Evolutionary conservation across 2,888 invertebrate genomes (phyloP).

Genomic region (Copidosoma aretas): DNA sequence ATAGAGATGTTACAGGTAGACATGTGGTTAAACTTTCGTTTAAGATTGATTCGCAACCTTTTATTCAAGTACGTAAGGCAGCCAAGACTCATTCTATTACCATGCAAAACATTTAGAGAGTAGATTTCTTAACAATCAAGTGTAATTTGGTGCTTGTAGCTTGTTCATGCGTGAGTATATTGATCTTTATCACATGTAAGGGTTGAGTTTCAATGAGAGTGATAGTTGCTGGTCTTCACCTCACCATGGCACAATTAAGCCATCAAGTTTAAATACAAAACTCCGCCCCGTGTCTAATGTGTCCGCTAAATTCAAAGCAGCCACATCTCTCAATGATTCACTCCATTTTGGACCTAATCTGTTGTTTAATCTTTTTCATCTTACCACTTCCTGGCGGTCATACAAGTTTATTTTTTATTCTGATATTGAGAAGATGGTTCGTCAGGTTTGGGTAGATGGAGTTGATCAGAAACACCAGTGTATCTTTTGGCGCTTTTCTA

Average conservation of each 20-base stretch:
- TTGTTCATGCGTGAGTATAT: background rate
- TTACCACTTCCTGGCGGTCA: background rate
- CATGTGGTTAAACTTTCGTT: background rate
- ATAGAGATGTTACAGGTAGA: background rate
- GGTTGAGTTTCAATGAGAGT: background rate
- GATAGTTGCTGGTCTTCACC: background rate
- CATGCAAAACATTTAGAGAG: background rate
- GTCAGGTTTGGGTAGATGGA: background rate
- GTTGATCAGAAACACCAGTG: background rate
- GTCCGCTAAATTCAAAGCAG: background rate
- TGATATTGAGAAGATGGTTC: background rate
- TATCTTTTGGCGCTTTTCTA: background rate
- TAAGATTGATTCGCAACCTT: background rate
- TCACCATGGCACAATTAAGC: background rate
- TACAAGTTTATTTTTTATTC: background rate
- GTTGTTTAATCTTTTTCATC: background rate
- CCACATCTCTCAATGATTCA: background rate
- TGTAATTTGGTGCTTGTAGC: background rate
- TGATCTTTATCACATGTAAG: background rate
- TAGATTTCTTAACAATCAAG: background rate
- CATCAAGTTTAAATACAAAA: too few relatives aligned
- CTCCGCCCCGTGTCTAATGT: background rate
- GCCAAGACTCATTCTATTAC: background rate
- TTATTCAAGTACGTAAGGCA: background rate
- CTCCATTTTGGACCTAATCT: background rate